phyloP scores from a whole-genome alignment of 2,888 invertebrate genomes.

The Perithous albicinctus region DNA sequence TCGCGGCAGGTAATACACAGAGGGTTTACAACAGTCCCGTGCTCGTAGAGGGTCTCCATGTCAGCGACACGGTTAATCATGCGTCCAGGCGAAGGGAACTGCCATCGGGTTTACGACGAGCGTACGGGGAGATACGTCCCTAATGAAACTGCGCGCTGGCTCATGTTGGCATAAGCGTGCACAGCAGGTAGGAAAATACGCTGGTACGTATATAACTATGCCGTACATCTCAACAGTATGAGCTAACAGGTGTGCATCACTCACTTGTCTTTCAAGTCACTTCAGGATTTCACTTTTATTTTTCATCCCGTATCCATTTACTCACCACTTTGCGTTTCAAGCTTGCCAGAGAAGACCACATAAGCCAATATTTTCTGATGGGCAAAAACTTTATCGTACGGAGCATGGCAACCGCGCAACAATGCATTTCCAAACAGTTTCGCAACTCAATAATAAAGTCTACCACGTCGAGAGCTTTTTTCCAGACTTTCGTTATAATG shows the following conservation, averaged over 20 bases:
- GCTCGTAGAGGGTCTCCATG: constrained; percentile 15
- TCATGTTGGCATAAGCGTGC: constrained; percentile 9
- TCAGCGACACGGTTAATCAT: constrained; percentile 45
- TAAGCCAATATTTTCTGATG: background rate
- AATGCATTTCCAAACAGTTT: background rate
- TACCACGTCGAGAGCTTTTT: background rate
- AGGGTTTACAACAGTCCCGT: constrained; percentile 15
- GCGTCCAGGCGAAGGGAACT: constrained; percentile 23
- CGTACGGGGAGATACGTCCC: constrained; percentile 29
- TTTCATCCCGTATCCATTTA: background rate
- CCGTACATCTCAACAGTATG: background rate
- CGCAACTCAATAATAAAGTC: background rate
- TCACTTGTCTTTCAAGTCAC: background rate
- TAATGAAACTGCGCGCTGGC: constrained; percentile 33
- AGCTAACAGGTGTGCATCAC: constrained; percentile 13
- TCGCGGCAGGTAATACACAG: constrained; percentile 41
- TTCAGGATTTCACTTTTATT: background rate
- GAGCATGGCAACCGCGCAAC: background rate
- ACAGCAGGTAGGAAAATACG: background rate
- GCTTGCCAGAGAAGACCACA: background rate
- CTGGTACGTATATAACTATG: background rate
- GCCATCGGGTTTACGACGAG: constrained; percentile 38
- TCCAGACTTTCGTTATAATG: background rate
- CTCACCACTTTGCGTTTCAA: background rate
- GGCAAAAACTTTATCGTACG: background rate